Percentiles rank a stretch among this genome's conserved stretches.
phyloP scores from a whole-genome alignment of 2,888 invertebrate genomes.

The Brachypalpus laphriformis region DNA sequence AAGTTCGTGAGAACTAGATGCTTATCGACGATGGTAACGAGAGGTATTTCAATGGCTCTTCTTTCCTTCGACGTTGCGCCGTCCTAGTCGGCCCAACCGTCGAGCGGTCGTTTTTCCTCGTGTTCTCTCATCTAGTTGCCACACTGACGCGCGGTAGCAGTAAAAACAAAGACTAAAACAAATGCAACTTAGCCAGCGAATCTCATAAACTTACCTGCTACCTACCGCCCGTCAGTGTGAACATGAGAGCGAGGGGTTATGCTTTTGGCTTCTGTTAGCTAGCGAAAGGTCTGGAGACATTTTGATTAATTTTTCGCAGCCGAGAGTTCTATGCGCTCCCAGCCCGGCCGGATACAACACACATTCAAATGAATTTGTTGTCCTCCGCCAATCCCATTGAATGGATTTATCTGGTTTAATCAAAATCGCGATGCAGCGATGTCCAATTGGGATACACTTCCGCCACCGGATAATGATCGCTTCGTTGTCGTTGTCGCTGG shows the following conservation, averaged over 20 bases:
- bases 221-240: slow-evolving; percentile 48
- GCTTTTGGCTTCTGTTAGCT: slow-evolving; percentile 42
- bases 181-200: slow-evolving; percentile 60
- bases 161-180: slow-evolving; percentile 38
- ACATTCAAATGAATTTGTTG: slow-evolving; percentile 66
- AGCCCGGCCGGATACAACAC: slow-evolving; percentile 70
- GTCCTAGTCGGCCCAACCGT: slow-evolving; percentile 31
- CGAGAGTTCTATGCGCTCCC: slow-evolving; percentile 73
- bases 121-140: slow-evolving; percentile 72
- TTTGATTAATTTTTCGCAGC: slow-evolving; percentile 75
- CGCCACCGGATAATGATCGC: slow-evolving; percentile 63
- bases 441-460: slow-evolving; percentile 70
- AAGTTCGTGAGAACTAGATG: slow-evolving; percentile 82
- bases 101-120: slow-evolving; percentile 34
- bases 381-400: slow-evolving; percentile 51
- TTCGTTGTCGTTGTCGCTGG: background rate
- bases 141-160: slow-evolving; percentile 56
- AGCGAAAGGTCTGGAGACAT: slow-evolving; percentile 72
- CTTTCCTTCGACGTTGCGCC: slow-evolving; percentile 57
- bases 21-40: slow-evolving; percentile 78
- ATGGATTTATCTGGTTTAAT: slow-evolving; percentile 60
- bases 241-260: slow-evolving; percentile 43
- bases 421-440: slow-evolving; percentile 56
- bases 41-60: slow-evolving; percentile 74
- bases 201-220: slow-evolving; percentile 68